phyloP scores from a whole-genome alignment of 2,113 vertebrate species.

The Capreolus pygargus region DNA sequence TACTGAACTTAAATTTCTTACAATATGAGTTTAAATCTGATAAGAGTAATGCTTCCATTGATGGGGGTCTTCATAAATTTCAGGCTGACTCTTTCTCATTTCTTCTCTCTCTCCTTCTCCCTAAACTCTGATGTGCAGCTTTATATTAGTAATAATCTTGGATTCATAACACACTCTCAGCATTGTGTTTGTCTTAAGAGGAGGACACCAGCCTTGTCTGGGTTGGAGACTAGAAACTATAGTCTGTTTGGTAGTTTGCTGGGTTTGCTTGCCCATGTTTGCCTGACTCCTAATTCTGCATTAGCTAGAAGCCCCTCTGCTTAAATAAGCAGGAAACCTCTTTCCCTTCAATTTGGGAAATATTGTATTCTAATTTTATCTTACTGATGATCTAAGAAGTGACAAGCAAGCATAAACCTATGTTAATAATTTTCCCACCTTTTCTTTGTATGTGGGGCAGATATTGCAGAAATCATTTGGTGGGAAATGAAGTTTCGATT shows the following conservation, averaged over 20 bases:
- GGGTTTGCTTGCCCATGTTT: not conserved
- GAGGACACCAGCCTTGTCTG: too few relatives aligned
- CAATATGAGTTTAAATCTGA: not conserved
- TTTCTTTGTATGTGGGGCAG: not conserved
- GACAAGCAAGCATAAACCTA: not conserved
- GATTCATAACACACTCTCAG: not conserved
- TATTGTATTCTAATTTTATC: not conserved
- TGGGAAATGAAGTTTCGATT: not conserved
- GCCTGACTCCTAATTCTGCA: not conserved
- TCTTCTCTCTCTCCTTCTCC: not conserved
- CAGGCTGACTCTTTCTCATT: not conserved
- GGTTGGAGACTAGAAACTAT: not conserved
- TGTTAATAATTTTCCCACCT: not conserved
- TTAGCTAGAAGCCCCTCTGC: not conserved
- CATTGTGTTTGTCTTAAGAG: not conserved
- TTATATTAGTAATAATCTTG: not conserved
- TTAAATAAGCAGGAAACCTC: not conserved
- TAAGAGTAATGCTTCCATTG: not conserved
- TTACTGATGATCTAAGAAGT: not conserved
- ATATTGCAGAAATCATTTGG: not conserved
- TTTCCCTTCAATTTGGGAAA: not conserved
- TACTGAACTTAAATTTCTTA: not conserved
- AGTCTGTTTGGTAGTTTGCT: not conserved
- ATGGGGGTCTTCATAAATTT: not conserved
- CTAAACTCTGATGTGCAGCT: not conserved